Evolutionary conservation across 2,797 vertebrate genomes (phyloP), one percentile per base, ranked within the genome.

Genomic region (Philypnodon macrostomus): DNA sequence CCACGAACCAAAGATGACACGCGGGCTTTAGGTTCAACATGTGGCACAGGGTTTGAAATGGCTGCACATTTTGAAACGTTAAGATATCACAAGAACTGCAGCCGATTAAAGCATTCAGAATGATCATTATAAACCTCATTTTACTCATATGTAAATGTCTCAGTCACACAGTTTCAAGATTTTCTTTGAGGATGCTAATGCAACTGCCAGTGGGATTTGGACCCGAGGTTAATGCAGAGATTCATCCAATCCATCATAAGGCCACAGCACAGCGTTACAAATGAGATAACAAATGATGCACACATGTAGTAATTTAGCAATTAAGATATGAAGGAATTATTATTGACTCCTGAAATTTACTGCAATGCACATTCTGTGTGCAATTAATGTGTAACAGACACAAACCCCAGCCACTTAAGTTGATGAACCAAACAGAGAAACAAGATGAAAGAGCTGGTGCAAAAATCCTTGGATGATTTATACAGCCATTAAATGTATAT

Each of bases 11-110:
- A 21, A 31, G 45, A 40, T 41, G 42, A 63, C 45, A 55, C 61
- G 49, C 29, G 7, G 13, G 27, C 19, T 47, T 38, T 42, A 52
- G 47, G 53, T 57, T 77, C 37, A 76, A 73, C 51, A 73, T 72
- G 42, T 70, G 63, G 67, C 67, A 73, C 63, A 77, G 34, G 51
- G 37, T 68, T 50, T 70, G 67, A 80, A 79, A 81, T 81, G 73
- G 63, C 70, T 61, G 65, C 54, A 76, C 57, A 62, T 49, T 5
- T 31, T 36, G 33, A 59, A 75, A 61, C 18, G 9, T 49, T 30
- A 57, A 70, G 60, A 34, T 44, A 51, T 64, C 44, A 57, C 18
- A 58, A 62, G 41, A 41, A 19, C 49, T 39, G 52, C 39, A 47
- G 26, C 19, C 34, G 41, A 57, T 30, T 6, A 44, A 29, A 33